Percentiles rank a stretch among this genome's conserved stretches.
phyloP scores from a whole-genome alignment of 2,888 invertebrate genomes.

The Maniola hyperantus region DNA sequence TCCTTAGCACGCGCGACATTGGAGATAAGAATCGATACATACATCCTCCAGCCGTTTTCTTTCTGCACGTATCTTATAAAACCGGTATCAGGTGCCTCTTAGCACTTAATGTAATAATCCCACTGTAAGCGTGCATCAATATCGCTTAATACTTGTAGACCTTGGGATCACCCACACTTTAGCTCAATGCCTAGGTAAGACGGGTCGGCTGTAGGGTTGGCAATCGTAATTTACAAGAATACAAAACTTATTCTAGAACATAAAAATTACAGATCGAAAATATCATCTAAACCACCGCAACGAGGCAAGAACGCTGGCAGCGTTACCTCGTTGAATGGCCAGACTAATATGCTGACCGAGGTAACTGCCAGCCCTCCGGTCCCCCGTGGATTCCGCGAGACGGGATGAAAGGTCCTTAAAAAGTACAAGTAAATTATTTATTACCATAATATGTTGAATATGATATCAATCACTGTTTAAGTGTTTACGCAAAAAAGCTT shows the following conservation, averaged over 20 bases:
- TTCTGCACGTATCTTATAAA: conserved; percentile 29
- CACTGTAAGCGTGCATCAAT: conserved; percentile 38
- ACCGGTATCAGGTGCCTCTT: conserved; percentile 36
- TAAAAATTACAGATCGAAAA: not conserved
- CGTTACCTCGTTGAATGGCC: too few species aligned
- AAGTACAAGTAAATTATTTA: too few species aligned
- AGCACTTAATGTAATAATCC: conserved; percentile 38
- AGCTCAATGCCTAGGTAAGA: conserved; percentile 28
- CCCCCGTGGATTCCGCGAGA: too few species aligned
- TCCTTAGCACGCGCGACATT: conserved; percentile 18
- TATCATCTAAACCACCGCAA: too few species aligned
- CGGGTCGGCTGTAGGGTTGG: conserved; percentile 15
- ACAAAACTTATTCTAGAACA: too few species aligned
- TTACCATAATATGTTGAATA: too few species aligned
- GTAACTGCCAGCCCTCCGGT: too few species aligned
- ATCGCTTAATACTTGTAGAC: conserved; percentile 40
- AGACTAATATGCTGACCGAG: too few species aligned
- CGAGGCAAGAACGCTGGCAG: too few species aligned
- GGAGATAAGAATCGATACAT: conserved; percentile 1
- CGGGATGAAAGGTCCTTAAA: too few species aligned
- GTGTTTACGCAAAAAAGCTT: too few species aligned
- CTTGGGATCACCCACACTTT: conserved; percentile 42
- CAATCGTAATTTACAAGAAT: too few species aligned
- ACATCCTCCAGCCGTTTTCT: conserved; percentile 21
- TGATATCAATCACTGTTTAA: not conserved